Conservation (phyloP, 2,113 vertebrate species). For the Callocephalon fimbriatum region DNA sequence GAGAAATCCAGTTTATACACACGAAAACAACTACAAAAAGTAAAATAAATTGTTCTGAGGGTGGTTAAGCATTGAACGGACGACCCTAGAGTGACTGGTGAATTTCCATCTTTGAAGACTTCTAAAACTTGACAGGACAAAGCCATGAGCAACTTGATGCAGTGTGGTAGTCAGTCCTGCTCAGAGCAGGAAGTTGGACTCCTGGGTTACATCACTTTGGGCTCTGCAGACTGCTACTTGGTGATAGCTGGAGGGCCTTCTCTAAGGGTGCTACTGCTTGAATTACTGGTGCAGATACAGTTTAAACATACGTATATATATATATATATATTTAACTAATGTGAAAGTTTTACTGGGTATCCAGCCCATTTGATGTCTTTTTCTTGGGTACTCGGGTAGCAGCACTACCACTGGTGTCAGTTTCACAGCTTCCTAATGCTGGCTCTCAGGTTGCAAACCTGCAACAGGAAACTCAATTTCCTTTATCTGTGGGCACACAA, state of each 20-base stretch:
- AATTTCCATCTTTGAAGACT: not conserved
- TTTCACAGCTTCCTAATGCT: not conserved
- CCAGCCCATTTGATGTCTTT: accelerated
- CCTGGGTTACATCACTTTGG: not conserved
- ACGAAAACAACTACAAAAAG: not conserved
- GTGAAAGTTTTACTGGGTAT: not conserved
- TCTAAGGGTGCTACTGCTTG: not conserved
- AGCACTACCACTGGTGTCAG: accelerated
- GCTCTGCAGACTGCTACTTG: not conserved
- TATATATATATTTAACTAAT: not conserved
- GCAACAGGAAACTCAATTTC: not conserved
- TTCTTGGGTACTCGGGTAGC: not conserved
- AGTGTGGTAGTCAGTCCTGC: not conserved
- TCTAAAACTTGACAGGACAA: not conserved
- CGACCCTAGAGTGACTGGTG: not conserved
- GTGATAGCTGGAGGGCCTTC: not conserved
- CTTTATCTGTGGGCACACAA: not conserved
- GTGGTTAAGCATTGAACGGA: not conserved
- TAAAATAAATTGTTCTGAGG: not conserved
- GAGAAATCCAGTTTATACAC: not conserved
- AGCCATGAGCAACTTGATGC: not conserved
- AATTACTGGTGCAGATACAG: not conserved
- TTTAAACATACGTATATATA: not conserved
- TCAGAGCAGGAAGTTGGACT: not conserved
- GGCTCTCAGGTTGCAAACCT: conserved; percentile 15